Evolutionary conservation across 2,888 invertebrate genomes (phyloP).

Genomic region (Diloba caeruleocephala): DNA sequence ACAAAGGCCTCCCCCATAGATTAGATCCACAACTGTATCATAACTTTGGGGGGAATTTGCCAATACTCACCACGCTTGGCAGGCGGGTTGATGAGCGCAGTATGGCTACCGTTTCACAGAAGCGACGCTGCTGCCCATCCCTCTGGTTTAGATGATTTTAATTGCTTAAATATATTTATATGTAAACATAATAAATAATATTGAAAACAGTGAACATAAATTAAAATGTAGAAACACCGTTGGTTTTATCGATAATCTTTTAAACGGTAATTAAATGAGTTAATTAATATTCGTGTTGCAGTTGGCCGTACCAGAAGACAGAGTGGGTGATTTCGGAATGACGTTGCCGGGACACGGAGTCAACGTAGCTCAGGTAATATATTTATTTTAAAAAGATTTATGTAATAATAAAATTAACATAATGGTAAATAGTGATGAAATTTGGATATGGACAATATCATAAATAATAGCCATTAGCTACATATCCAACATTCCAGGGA

Average conservation of each 20-base stretch:
- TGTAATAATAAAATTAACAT: too few relatives aligned
- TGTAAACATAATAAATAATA: slow-evolving; percentile 21
- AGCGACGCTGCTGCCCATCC: too few relatives aligned
- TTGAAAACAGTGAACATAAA: slow-evolving; percentile 19
- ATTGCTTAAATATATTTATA: slow-evolving; percentile 18
- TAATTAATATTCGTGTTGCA: slow-evolving; percentile 52
- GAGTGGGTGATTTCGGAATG: slow-evolving; percentile 58
- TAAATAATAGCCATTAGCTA: too few relatives aligned
- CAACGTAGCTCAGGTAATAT: slow-evolving; percentile 89
- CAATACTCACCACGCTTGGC: too few relatives aligned
- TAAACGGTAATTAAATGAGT: slow-evolving; percentile 8
- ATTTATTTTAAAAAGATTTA: neutral
- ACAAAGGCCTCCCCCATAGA: too few relatives aligned
- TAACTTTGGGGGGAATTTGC: too few relatives aligned
- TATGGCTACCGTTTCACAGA: too few relatives aligned
- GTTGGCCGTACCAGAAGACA: slow-evolving; percentile 64
- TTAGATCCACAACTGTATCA: too few relatives aligned
- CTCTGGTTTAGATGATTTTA: slow-evolving; percentile 9
- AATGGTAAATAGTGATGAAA: too few relatives aligned
- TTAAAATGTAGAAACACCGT: slow-evolving; percentile 10
- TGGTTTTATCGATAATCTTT: slow-evolving; percentile 26
- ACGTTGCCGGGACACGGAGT: slow-evolving; percentile 85
- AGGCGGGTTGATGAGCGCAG: too few relatives aligned
- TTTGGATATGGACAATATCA: too few relatives aligned
- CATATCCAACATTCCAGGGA: too few relatives aligned